Evolutionary conservation across 1,140 invertebrate species (phyloP).

Genomic region (Sarcophaga peregrina): DNA sequence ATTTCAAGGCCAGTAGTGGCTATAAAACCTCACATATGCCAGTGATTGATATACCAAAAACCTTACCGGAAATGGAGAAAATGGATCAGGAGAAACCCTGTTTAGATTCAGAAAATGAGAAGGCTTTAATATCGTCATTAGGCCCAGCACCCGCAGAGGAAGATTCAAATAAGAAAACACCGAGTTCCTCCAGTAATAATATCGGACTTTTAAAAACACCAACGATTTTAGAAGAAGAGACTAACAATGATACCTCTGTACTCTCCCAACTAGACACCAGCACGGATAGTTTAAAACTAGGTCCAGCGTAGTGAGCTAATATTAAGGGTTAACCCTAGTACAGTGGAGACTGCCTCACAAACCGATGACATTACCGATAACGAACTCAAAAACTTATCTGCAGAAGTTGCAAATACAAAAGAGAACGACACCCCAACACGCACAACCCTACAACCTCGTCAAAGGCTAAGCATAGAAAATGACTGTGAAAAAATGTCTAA

Average conservation of each 20-base stretch:
- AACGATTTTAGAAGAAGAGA: neutral
- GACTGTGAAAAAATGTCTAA: conserved; percentile 82
- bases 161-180: neutral
- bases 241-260: neutral
- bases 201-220: neutral
- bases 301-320: conserved; percentile 74
- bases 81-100: conserved; percentile 32
- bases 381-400: conserved; percentile 49
- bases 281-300: conserved; percentile 66
- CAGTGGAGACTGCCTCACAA: conserved; percentile 73
- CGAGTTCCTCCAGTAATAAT: neutral
- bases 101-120: neutral
- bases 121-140: conserved; percentile 16
- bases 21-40: neutral
- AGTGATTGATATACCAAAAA: conserved; percentile 45
- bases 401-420: conserved; percentile 29
- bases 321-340: conserved; percentile 71
- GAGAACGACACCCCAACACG: conserved; percentile 53
- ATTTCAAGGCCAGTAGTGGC: conserved; percentile 42
- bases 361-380: conserved; percentile 67
- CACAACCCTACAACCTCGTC: conserved; percentile 63
- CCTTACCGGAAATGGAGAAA: conserved; percentile 11
- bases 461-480: conserved; percentile 80
- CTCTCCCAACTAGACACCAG: conserved; percentile 43
- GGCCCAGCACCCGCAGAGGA: neutral